Percentiles rank a stretch among this genome's conserved stretches.
phyloP scores from a whole-genome alignment of 2,113 vertebrate species.

The Aegypius monachus region DNA sequence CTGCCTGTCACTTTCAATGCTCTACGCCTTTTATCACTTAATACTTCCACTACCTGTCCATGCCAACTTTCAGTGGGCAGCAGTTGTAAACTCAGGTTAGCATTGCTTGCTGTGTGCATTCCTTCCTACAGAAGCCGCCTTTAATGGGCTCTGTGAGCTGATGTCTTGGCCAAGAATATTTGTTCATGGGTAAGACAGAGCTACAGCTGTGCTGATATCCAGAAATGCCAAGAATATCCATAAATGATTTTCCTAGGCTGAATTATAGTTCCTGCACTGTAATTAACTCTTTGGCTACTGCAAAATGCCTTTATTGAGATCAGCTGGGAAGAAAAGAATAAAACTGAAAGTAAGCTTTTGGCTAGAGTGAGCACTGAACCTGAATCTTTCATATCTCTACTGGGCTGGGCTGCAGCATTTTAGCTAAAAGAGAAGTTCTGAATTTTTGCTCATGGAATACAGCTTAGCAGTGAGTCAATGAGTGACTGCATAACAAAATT shows the following conservation, averaged over 20 bases:
- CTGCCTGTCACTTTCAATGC: conserved; percentile 60
- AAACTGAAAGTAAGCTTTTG: background rate
- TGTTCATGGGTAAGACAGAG: background rate
- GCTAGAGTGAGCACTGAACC: background rate
- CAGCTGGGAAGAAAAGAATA: background rate
- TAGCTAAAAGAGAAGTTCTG: background rate
- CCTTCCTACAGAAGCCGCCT: background rate
- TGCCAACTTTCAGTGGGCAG: conserved; percentile 55
- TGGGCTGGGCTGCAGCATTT: background rate
- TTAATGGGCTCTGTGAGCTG: background rate
- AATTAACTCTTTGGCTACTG: conserved; percentile 1
- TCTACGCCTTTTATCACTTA: conserved; percentile 61
- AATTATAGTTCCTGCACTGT: background rate
- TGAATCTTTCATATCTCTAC: background rate
- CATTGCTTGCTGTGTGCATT: background rate
- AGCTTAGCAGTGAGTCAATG: background rate
- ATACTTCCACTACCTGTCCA: conserved; percentile 41
- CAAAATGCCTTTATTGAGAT: background rate
- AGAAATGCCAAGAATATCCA: background rate
- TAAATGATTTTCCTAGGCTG: background rate
- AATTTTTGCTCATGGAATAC: background rate
- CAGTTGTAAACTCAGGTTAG: conserved; percentile 27
- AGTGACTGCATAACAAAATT: background rate
- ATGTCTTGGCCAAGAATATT: background rate
- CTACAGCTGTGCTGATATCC: background rate